Conservation (phyloP, 2,113 vertebrate genomes). For the Salvelinus fontinalis region DNA sequence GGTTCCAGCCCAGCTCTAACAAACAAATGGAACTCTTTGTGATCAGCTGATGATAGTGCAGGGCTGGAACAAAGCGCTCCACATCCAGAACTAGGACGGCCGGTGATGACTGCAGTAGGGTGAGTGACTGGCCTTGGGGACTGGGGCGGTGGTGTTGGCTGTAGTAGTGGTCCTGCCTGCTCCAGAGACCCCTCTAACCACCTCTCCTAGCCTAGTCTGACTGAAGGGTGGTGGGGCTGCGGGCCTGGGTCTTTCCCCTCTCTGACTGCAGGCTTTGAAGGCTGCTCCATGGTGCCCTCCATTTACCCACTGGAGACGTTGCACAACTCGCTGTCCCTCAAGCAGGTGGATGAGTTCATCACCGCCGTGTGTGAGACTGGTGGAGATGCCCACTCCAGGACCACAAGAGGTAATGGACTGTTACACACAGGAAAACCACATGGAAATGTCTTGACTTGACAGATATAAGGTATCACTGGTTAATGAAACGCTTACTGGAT, state of each 20-base stretch:
- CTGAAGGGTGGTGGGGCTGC: slow-evolving; percentile 44
- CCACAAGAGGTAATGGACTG: slow-evolving; percentile 80
- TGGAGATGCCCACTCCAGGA: slow-evolving; percentile 77
- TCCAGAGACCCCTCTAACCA: slow-evolving; percentile 8
- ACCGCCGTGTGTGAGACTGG: slow-evolving; percentile 83
- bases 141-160: slow-evolving; percentile 17
- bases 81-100: neutral
- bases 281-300: slow-evolving; percentile 98
- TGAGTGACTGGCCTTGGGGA: slow-evolving; percentile 15
- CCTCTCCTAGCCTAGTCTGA: slow-evolving; percentile 9
- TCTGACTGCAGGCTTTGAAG: slow-evolving; percentile 90
- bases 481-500: neutral
- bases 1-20: neutral
- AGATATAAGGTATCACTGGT: no score
- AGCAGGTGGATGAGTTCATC: slow-evolving; percentile 92
- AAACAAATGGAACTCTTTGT: neutral
- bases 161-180: slow-evolving; percentile 31
- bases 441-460: no score
- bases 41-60: neutral
- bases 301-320: slow-evolving; percentile 97
- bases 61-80: neutral
- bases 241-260: slow-evolving; percentile 57
- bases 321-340: slow-evolving; percentile 96
- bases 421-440: neutral
- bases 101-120: slow-evolving; percentile 7